Base-by-base conservation (phyloP, 2,113 vertebrate species). In the Sprattus sprattus region DNA sequence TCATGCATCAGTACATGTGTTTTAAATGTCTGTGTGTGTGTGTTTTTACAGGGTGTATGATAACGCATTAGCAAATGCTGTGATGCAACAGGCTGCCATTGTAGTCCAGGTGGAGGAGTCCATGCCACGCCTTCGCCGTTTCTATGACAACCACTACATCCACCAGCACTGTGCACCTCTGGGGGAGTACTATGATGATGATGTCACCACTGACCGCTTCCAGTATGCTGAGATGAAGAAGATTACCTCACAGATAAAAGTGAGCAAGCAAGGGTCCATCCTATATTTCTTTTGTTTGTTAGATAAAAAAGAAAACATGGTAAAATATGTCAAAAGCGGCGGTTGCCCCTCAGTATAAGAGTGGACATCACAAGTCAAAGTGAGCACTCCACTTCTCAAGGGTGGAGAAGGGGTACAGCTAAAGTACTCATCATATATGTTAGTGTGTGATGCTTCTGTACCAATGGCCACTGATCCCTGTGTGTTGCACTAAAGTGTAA, bases 31-130 rank as follows among this genome's bases (percentile, higher is more conserved):
- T 67, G 60, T 64, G 39, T 39, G 39, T 39, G 39, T 39, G 39
- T 39, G 39, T n/a, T 0, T 22, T 32, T 11, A 32, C 64, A 94
- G 93, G 83, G 93, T 95, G 3, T 91, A 95, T 22, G 90, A 94
- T 82, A 94, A 95, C 39, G 93, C 93, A 0, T 87, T 90, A 87
- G 93, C 94, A 7, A 93, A 93, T 1, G 93, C 92, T 0, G 92
- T 95, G 82, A 95, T 94, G 94, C 93, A 94, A 86, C 94, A 94
- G 87, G 94, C 93, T 0, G 46, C 92, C 4, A 91, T 95, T 47
- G 92, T 95, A 82, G 88, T 95, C 82, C 93, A 93, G 88, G 91
- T 94, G 82, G 93, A 94, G 60, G 91, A 94, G 28, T 91, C 92
- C n/a, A 91, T 94, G 87, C 86, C 91, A 52, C 3, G 64, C 6